A percentile compares a stretch with the other conserved stretches of the same genome.
These are phyloP conservation scores for Caiman crocodilus DNA, from an alignment of 2,797 vertebrate species.

Conservation along the genomic window DNA sequence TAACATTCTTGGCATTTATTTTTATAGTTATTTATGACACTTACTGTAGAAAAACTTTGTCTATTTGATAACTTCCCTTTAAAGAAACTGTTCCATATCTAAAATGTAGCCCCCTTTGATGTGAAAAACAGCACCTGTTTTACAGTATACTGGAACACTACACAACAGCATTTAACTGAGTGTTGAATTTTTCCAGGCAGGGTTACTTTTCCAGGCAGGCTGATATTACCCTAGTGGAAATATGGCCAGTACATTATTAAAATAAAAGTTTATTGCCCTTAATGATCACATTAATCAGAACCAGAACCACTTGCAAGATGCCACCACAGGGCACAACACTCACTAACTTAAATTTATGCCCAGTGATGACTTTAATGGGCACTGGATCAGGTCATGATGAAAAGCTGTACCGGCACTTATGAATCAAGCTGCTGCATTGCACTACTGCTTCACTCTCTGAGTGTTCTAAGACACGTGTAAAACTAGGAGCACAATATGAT, in stretches of 20 bases:
- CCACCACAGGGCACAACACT: background rate
- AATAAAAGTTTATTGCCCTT: background rate
- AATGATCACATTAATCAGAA: slow-evolving; percentile 15
- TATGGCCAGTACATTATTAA: background rate
- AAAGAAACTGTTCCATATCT: slow-evolving; percentile 19
- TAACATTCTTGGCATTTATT: background rate
- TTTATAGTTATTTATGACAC: background rate
- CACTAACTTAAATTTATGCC: background rate
- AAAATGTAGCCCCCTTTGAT: slow-evolving; percentile 17
- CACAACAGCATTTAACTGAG: background rate
- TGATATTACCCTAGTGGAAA: fast-evolving
- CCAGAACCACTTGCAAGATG: background rate
- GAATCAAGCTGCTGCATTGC: background rate
- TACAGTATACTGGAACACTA: background rate
- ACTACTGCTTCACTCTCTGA: background rate
- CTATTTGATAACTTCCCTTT: background rate
- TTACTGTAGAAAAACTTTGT: background rate
- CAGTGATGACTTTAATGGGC: background rate
- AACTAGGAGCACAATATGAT: no score
- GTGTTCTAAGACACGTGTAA: background rate
- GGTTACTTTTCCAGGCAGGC: background rate
- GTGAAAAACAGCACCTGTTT: background rate
- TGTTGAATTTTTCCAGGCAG: background rate
- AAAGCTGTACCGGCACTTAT: background rate
- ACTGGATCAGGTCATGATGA: background rate